phyloP scores from a whole-genome alignment of 2,888 invertebrate species.

The Melanotus villosus region DNA sequence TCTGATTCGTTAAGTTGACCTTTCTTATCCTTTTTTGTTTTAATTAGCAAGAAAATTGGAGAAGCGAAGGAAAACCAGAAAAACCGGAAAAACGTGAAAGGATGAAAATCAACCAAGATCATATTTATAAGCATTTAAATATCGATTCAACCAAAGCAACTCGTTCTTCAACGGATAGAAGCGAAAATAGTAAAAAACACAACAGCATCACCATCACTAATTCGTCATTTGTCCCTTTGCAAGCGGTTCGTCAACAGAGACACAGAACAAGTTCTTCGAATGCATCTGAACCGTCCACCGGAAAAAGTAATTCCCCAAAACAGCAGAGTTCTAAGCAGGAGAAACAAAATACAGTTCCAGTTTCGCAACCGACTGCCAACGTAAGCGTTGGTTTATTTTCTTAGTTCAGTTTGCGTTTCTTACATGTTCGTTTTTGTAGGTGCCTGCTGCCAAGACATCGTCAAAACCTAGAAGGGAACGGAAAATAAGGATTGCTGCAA shows the following conservation, averaged over 20 bases:
- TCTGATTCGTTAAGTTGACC: not conserved
- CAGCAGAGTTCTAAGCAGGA: not conserved
- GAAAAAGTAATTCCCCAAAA: constrained; percentile 1
- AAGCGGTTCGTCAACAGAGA: constrained; percentile 69
- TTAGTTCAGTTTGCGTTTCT: too few species aligned
- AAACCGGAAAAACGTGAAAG: not conserved
- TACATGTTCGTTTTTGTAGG: constrained; percentile 4
- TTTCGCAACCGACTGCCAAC: not conserved
- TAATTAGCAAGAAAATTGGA: constrained; percentile 21
- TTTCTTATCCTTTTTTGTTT: not conserved
- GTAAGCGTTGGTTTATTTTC: not conserved
- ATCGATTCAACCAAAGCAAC: not conserved
- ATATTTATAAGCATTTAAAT: constrained; percentile 11
- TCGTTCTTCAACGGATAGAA: not conserved
- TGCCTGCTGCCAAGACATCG: constrained; percentile 21
- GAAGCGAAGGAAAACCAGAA: not conserved
- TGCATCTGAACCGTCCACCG: not conserved
- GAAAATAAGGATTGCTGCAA: constrained; percentile 63
- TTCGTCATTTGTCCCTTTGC: constrained; percentile 72
- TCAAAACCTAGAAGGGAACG: constrained; percentile 53
- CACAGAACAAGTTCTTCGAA: constrained; percentile 37
- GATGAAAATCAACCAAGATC: not conserved
- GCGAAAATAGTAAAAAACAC: not conserved
- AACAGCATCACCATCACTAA: not conserved
- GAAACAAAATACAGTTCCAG: constrained; percentile 20